Evolutionary conservation across 2,888 invertebrate species (phyloP), one percentile per base, ranked within the genome.

Genomic region (Caenorhabditis sp.): DNA sequence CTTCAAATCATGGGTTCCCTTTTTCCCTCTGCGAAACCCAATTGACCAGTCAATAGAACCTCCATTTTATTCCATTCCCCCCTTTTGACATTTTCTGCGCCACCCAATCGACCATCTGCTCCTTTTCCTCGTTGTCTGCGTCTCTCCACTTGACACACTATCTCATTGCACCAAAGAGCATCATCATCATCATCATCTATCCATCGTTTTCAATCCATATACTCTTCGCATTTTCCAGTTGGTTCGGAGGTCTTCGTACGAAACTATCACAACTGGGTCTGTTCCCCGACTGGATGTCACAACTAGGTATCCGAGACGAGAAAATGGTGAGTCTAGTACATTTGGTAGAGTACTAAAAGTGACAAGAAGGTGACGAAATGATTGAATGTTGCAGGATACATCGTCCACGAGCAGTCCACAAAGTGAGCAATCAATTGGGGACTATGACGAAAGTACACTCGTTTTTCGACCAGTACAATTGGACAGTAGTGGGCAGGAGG

Each of bases 281-380:
- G 31, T 85, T 89, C 73, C 85, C 85, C 73, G 89, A 89, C 84
- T 89, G 89, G 89, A 81, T 89, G 84, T 86, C 80, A 54, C 89
- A 89, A 69, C 63, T 89, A 38, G 89, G 89, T 24, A 68, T 88
- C 0, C 47, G 70, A 19, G 80, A 85, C 69, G 66, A 69, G 12
- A 76, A 81, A 70, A 81, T 77, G 82, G 84, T 84, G 64, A 56
- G 76, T 69, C 10, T 12, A 47, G 47, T 10, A n/a, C 16, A 22
- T 54, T 54, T 54, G 8, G 22, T 51, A 51, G 8, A 26, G 54
- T 54, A 61, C 56, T 31, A 26, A 61, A 66, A 7, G 35, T 58
- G 61, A 72, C n/a, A 64, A 35, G 59, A 58, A 72, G 59, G 70
- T 75, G 59, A 49, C 41, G 68, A 64, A 44, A 68, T 75, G 64